Evolutionary conservation across 2,113 vertebrate genomes (phyloP), one percentile per base, ranked within the genome.

Genomic region (Hemibates koningsi): DNA sequence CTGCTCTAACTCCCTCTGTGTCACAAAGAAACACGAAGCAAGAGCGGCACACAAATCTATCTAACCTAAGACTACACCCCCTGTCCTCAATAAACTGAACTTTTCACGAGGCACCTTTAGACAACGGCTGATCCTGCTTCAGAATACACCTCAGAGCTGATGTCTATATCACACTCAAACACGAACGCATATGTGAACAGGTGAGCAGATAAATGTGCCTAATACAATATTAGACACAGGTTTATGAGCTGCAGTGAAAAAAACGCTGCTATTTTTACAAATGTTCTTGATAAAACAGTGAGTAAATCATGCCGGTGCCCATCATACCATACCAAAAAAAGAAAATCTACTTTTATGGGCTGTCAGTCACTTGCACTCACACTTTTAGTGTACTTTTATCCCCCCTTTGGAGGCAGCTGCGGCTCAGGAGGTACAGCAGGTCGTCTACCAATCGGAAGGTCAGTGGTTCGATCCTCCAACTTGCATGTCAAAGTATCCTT

Each of bases 81-180:
- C 91, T 95, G 94, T 86, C 52, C 89, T 93, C 90, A 93, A 95
- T 95, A 92, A 94, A 87, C 85, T 32, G 85, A 87, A 73, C 78
- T 76, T 89, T 89, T 91, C 89, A 89, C 78, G 52, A 90, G 91
- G 83, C 92, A 83, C 81, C 84, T 50, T 24, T 19, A 50, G 81
- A 85, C 86, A 48, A 78, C 21, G 36, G 86, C 87, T 90, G 90
- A 94, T 89, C 84, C 89, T 76, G 80, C 86, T 91, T 92, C 87
- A 88, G 43, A 89, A 86, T 52, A 86, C 90, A 92, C 87, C 73
- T 90, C 84, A n/a, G 45, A 12, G 2, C 85, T 90, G 93, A 93
- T 87, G 84, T 90, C 92, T 94, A 50, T 89, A 91, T 91, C 88
- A 61, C 27, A 73, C 73, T 36, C 59, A 11, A 52, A 68, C 80